Base-by-base conservation (phyloP, 2,888 invertebrate genomes). In the Muscina levida region DNA sequence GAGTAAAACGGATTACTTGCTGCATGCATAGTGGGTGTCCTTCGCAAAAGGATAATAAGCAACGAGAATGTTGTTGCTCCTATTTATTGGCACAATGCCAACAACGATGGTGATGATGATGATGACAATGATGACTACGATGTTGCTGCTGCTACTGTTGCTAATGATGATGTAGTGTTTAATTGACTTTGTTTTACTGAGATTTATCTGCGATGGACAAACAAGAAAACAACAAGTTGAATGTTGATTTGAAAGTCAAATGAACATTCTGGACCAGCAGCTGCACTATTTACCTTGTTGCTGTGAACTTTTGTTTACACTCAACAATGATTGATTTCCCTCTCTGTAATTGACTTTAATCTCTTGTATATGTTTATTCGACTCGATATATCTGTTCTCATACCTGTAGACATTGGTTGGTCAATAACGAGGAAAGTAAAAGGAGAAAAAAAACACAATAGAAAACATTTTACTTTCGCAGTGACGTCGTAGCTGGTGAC, bases 1-100 rank as follows among this genome's bases (percentile, higher is more conserved):
- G 68, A 68, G 68, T 17, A 68, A 42, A 74, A 59, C 13, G 31
- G 68, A 74, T 74, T 59, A 67, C n/a, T n/a, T n/a, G n/a, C n/a
- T 66, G 31, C 56, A 22, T 17, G 53, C 22, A 24, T 24, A 51
- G 67, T 46, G 22, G 42, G 24, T 22, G 42, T 53, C 42, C 68
- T 56, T 68, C 42, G 15, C 3, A 46, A 24, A 15, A 65, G 65
- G 46, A 65, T 65, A n/a, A n/a, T 53, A 22, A 13, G 2, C 53
- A n/a, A 24, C 53, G 53, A 53, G 53, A 22, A 53, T 53, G 22
- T 53, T 53, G 13, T 1, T 22, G 22, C 24, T 22, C 11, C 22
- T 53, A 24, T 53, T 24, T 8, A 31, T 31, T 8, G 8, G 31
- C n/a, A n/a, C n/a, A n/a, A n/a, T n/a, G n/a, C n/a, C n/a, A n/a